Base-by-base conservation (phyloP, 2,113 vertebrate genomes). In the Etheostoma spectabile region DNA sequence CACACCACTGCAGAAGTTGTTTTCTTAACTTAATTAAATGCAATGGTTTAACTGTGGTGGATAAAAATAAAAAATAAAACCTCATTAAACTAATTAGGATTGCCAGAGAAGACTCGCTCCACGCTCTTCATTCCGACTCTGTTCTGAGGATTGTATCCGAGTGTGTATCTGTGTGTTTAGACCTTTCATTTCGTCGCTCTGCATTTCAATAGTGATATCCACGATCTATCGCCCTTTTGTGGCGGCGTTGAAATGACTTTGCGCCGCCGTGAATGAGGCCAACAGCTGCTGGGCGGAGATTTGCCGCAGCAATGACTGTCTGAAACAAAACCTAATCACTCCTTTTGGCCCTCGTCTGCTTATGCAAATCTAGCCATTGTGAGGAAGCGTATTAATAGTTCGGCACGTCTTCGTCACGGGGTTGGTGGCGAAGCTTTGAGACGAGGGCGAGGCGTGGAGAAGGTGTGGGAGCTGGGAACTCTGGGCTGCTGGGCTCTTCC, bases 11-110 rank as follows among this genome's bases (percentile, higher is more conserved):
- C 27, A 77, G 74, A 87, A 87, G 77, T 86, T 87, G 71, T 86
- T 89, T 80, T 89, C 84, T 89, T 83, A 87, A 78, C 90, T 90
- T 90, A 87, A 91, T 92, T 87, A 86, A 88, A 88, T 72, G 59
- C 84, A 79, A 33, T 86, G 49, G 88, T 79, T 88, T 89, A 61
- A 82, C 69, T 79, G 65, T 75, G 67, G 60, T 82, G 49, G 68
- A 30, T 72, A 35, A 51, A 57, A 18, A 67, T 83, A 22, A 74
- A 83, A 77, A 86, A n/a, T 11, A 42, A 42, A 42, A 42, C 38
- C 51, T 90, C 81, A 86, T 91, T 90, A 83, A 88, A 82, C 81
- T 91, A 82, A 92, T 93, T 88, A 89, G 80, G 66, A 75, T 61
- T 84, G 51, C 63, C 62, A 72, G 67, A 68, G 69, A 64, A 77